Conservation (phyloP, 2,113 vertebrate genomes). For the Trachemys scripta region DNA sequence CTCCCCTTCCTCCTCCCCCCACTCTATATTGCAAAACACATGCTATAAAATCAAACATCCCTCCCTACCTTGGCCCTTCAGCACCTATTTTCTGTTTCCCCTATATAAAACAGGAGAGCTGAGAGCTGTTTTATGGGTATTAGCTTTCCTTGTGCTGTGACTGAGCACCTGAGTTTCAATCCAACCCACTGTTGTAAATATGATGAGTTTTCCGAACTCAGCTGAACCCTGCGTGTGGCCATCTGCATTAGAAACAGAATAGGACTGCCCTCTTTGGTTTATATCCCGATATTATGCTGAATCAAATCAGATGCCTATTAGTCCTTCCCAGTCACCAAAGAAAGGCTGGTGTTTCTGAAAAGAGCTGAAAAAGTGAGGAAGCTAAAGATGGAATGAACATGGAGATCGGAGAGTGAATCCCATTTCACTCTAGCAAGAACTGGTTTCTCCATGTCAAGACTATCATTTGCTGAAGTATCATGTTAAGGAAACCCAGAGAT, state of each 20-base stretch:
- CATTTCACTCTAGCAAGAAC: not conserved
- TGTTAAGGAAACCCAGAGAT: not conserved
- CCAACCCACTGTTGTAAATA: not conserved
- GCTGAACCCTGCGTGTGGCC: not conserved
- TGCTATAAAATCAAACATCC: not conserved
- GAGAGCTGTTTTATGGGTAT: not conserved
- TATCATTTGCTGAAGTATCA: not conserved
- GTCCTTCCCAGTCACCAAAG: not conserved
- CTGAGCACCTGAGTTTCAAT: not conserved
- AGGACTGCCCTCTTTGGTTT: not conserved
- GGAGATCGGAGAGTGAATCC: not conserved
- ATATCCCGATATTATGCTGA: not conserved
- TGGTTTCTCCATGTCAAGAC: not conserved
- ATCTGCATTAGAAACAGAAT: not conserved
- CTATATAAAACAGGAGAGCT: rapidly evolving
- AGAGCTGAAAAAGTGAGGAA: not conserved
- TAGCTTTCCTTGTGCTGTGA: not conserved
- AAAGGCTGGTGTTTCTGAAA: not conserved
- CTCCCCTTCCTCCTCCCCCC: not conserved
- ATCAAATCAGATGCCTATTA: not conserved
- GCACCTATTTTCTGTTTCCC: not conserved
- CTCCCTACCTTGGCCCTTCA: not conserved
- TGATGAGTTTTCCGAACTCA: not conserved
- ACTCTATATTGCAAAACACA: not conserved
- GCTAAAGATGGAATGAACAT: not conserved